A percentile compares a stretch with the other conserved stretches of the same genome.
Evolutionary conservation across 2,888 invertebrate genomes (phyloP).

Genomic region (Lepidonotus clava): DNA sequence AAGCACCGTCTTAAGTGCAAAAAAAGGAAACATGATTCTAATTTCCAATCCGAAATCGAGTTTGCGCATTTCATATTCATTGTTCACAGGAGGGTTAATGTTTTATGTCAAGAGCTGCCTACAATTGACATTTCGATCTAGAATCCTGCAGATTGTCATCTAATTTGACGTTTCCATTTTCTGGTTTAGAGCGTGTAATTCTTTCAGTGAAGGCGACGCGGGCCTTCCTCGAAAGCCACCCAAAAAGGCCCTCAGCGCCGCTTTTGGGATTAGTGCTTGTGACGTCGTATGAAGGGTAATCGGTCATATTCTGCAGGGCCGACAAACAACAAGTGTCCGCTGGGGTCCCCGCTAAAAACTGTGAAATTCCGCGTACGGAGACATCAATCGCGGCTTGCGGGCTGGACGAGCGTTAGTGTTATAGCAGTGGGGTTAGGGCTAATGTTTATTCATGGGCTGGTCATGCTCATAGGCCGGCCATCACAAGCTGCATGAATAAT

Average conservation of each 20-base stretch:
- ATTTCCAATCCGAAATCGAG: too few species aligned
- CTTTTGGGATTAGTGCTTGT: not conserved
- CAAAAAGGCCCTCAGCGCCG: not conserved
- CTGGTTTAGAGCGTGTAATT: not conserved
- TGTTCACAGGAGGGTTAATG: too few species aligned
- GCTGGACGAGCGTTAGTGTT: not conserved
- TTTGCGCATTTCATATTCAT: too few species aligned
- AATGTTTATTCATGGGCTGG: conserved; percentile 12
- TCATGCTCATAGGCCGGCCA: conserved; percentile 6
- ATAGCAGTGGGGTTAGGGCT: conserved; percentile 1
- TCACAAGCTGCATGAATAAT: not conserved
- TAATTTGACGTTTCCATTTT: conserved; percentile 13
- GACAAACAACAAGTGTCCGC: conserved; percentile 15
- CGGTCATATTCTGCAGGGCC: not conserved
- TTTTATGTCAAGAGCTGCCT: too few species aligned
- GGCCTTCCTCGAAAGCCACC: not conserved
- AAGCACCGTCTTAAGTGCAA: too few species aligned
- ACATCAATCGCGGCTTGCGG: not conserved
- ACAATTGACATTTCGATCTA: not conserved
- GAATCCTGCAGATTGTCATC: not conserved
- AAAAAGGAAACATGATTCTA: too few species aligned
- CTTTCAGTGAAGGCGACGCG: not conserved
- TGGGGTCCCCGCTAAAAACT: not conserved
- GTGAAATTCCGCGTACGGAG: not conserved
- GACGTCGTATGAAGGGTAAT: conserved; percentile 5